These are phyloP conservation scores for Lepetodrilus schrolli DNA, from an alignment of 2,888 invertebrate genomes.

Conservation along the genomic window DNA sequence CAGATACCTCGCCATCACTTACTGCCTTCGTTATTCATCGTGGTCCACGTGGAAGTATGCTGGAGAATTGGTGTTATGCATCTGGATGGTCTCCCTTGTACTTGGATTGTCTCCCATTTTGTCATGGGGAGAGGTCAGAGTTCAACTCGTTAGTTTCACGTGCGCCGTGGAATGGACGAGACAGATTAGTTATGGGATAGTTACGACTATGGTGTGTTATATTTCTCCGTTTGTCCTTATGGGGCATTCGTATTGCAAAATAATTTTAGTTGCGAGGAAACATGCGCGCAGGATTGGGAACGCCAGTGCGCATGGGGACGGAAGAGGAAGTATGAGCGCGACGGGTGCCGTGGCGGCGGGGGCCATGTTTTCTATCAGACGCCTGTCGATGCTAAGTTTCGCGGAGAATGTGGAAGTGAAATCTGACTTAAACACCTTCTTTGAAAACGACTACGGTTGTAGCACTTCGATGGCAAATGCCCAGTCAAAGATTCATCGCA, in stretches of 20 bases:
- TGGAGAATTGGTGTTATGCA: slow-evolving; percentile 20
- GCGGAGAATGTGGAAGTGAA: slow-evolving; percentile 25
- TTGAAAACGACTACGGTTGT: slow-evolving; percentile 31
- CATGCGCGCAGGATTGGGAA: slow-evolving; percentile 47
- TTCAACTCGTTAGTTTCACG: slow-evolving; percentile 18
- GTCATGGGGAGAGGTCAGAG: slow-evolving; percentile 22
- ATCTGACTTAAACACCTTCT: slow-evolving; percentile 7
- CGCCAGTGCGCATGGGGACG: slow-evolving; percentile 31
- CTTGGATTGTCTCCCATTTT: slow-evolving; percentile 36
- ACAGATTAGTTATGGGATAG: slow-evolving; percentile 23
- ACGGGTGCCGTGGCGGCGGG: slow-evolving; percentile 44
- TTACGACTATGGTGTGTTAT: slow-evolving; percentile 30
- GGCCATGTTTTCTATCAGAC: slow-evolving; percentile 42
- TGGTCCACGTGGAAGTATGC: slow-evolving; percentile 43
- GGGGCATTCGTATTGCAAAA: slow-evolving; percentile 42
- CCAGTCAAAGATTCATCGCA: slow-evolving; percentile 29
- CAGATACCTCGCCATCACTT: slow-evolving; percentile 49
- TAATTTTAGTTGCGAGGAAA: slow-evolving; percentile 44
- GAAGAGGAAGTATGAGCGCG: slow-evolving; percentile 32
- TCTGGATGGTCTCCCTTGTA: slow-evolving; percentile 38
- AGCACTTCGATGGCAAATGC: slow-evolving; percentile 1
- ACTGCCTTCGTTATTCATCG: slow-evolving; percentile 47
- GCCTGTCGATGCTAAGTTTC: slow-evolving; percentile 47
- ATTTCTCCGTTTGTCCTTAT: slow-evolving; percentile 38
- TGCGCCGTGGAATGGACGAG: slow-evolving; percentile 35